These are phyloP conservation scores for Phylloscopus trochilus DNA, from an alignment of 2,113 vertebrate species.

Conservation along the genomic window DNA sequence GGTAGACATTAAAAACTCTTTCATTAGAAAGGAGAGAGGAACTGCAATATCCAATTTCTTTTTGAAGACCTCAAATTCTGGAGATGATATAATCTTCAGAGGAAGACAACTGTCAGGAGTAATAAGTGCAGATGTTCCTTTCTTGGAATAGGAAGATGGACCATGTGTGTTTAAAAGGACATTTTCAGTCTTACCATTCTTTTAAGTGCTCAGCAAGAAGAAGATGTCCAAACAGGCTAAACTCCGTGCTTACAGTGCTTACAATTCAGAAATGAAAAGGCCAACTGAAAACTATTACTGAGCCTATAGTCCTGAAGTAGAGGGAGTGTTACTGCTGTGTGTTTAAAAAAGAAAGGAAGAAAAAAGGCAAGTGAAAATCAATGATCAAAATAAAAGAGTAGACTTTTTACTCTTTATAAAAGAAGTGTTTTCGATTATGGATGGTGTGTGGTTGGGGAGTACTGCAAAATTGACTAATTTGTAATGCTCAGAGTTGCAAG, in stretches of 20 bases:
- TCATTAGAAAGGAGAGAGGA: neutral
- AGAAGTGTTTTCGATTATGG: neutral
- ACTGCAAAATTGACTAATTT: neutral
- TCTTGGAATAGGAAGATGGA: neutral
- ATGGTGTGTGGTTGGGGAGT: neutral
- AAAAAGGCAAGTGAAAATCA: neutral
- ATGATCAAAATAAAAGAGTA: neutral
- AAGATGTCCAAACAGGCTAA: neutral
- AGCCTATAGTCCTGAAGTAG: neutral
- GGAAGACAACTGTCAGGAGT: neutral
- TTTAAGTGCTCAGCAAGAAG: neutral
- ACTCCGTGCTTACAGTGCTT: neutral
- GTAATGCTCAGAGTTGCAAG: neutral
- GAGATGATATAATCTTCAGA: neutral
- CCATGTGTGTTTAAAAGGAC: neutral
- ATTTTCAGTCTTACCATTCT: neutral
- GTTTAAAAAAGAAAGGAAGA: neutral
- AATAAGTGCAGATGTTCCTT: neutral
- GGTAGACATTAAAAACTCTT: neutral
- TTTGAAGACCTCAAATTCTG: neutral
- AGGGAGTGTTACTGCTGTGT: neutral
- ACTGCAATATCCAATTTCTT: neutral
- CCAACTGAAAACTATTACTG: neutral
- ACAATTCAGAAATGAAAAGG: neutral
- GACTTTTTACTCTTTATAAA: neutral